Evolutionary conservation across 2,797 vertebrate species (phyloP), one percentile per base, ranked within the genome.

Genomic region (Cottoperca gobio): DNA sequence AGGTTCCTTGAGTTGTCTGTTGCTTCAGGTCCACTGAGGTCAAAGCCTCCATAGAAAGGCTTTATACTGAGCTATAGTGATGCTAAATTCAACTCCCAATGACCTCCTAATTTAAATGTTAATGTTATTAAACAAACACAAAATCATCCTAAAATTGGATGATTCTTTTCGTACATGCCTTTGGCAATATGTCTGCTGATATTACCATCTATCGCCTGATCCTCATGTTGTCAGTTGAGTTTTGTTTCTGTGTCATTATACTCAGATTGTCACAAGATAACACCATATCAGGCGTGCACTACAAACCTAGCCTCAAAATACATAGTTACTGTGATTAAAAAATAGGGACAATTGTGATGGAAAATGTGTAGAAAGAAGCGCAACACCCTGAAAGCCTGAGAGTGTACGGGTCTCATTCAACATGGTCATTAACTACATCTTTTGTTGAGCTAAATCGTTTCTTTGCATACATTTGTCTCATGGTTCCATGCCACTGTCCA

Each of bases 81-180:
- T 14, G 24, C 28, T 72, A 31, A 73, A 28, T 55, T 33, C 12
- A 62, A 23, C 19, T 4, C 2, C 6, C 12, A 43, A 49, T 17
- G 3, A 48, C n/a, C 21, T 46, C 23, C 8, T 16, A 33, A 19
- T 39, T n/a, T n/a, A n/a, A n/a, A n/a, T 14, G 35, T 11, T 31
- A 7, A 66, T 21, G 17, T 26, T 3, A 49, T 33, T 8, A 26
- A 21, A 31, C 49, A 76, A 37, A 24, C 35, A 9, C 6, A 6
- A 19, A 49, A 11, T 42, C 12, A 35, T 12, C 19, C 9, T 10
- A 5, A 35, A 9, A 1, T 24, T n/a, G 39, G 40, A 35, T 33
- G 43, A 53, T 72, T n/a, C 71, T 43, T 21, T 73, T 68, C 7
- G 3, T 46, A 11, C 10, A 17, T 45, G 24, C 69, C 26, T 16